These are phyloP conservation scores for Metridium senile DNA, from an alignment of 92 coral and sea anemone genomes.

Conservation along the genomic window DNA sequence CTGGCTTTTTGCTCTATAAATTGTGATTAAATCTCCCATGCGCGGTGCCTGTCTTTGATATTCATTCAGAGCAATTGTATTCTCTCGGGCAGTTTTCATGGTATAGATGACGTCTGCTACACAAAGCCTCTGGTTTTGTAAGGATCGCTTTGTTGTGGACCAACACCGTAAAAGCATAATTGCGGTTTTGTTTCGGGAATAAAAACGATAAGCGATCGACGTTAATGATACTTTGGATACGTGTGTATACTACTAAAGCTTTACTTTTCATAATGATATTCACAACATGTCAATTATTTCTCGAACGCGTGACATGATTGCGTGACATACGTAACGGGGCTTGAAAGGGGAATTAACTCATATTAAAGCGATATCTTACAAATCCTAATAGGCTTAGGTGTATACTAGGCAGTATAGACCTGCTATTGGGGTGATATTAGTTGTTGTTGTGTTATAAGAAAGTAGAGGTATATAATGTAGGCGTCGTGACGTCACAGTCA, in stretches of 20 bases:
- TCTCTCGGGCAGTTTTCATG: background rate
- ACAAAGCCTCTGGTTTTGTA: background rate
- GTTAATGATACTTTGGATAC: background rate
- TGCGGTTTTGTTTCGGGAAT: constrained; percentile 18
- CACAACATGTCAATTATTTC: background rate
- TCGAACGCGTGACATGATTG: constrained; percentile 17
- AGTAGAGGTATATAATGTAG: background rate
- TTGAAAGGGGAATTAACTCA: background rate
- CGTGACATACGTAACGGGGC: constrained; percentile 7
- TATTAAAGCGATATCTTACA: background rate
- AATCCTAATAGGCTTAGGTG: background rate
- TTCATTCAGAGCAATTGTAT: background rate
- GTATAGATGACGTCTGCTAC: background rate
- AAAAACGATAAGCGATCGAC: constrained; percentile 3
- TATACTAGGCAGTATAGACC: background rate
- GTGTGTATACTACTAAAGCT: background rate
- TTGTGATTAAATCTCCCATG: background rate
- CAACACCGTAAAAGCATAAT: constrained; percentile 10
- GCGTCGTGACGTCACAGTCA: constrained; percentile 60
- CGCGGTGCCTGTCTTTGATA: background rate
- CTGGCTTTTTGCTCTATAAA: background rate
- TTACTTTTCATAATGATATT: too few species aligned
- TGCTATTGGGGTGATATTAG: background rate
- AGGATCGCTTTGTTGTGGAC: background rate
- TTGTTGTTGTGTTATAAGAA: background rate